phyloP scores from a whole-genome alignment of 2,113 vertebrate genomes.

The Zootoca vivipara region DNA sequence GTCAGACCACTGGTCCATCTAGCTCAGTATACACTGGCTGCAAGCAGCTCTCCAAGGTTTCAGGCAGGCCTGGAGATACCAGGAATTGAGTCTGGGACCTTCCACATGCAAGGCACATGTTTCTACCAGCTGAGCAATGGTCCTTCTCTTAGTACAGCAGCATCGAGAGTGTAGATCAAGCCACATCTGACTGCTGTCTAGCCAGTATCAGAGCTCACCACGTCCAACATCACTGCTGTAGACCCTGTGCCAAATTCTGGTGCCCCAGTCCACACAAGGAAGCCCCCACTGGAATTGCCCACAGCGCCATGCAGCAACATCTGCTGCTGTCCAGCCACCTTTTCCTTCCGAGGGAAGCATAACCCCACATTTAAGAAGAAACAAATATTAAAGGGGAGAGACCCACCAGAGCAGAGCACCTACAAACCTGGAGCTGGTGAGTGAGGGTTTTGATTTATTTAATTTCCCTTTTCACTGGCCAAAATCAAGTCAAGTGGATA shows the following conservation, averaged over 20 bases:
- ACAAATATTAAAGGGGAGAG: too few relatives aligned
- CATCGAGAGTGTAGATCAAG: background rate
- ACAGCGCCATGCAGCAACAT: background rate
- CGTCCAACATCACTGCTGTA: background rate
- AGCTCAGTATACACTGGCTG: too few relatives aligned
- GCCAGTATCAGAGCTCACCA: background rate
- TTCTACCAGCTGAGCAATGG: too few relatives aligned
- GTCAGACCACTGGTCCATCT: too few relatives aligned
- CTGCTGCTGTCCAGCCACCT: background rate
- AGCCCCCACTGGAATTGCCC: background rate
- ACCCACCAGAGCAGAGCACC: background rate
- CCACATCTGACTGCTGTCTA: background rate
- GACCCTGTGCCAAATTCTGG: background rate
- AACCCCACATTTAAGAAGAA: background rate
- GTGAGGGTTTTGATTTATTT: too few relatives aligned
- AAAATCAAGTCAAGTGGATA: background rate
- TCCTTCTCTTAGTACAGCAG: background rate
- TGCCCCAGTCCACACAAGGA: background rate
- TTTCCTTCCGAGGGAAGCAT: background rate
- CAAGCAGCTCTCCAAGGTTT: too few relatives aligned
- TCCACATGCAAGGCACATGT: too few relatives aligned
- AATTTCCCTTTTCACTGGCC: too few relatives aligned
- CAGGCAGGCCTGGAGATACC: too few relatives aligned
- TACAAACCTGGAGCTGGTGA: background rate
- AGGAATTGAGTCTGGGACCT: too few relatives aligned